Evolutionary conservation across 1,140 invertebrate species (phyloP).

Genomic region (Hormaphis cornu): DNA sequence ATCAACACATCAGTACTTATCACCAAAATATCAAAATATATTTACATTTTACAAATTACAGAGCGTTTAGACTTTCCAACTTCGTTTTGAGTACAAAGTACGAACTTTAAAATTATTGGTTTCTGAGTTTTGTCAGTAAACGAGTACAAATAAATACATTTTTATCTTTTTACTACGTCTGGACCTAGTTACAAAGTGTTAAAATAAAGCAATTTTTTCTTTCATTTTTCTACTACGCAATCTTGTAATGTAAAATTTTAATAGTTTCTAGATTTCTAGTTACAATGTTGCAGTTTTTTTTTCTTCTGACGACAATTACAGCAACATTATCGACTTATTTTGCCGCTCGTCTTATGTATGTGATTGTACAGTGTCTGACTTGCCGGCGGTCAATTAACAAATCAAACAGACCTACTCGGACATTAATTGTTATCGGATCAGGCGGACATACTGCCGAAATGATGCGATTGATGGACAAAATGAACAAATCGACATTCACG

Average conservation of each 20-base stretch:
- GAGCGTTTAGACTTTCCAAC: too few species aligned
- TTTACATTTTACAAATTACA: too few species aligned
- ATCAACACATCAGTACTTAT: too few species aligned
- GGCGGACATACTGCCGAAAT: slow-evolving; percentile 86
- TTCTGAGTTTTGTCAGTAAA: too few species aligned
- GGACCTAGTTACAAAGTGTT: too few species aligned
- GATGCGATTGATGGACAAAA: slow-evolving; percentile 55
- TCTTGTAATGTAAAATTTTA: background rate
- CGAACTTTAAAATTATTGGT: too few species aligned
- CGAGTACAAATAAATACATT: too few species aligned
- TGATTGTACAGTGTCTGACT: background rate
- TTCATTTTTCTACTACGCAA: too few species aligned
- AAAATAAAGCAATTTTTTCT: too few species aligned
- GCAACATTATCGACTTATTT: background rate
- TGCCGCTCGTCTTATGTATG: background rate
- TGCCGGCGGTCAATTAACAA: background rate
- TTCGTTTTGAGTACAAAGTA: too few species aligned
- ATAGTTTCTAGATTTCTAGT: background rate
- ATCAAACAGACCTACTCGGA: slow-evolving; percentile 34
- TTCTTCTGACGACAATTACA: background rate
- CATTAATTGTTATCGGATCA: slow-evolving; percentile 52
- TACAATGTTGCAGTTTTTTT: background rate
- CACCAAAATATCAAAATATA: background rate
- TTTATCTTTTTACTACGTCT: too few species aligned
- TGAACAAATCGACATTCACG: slow-evolving; percentile 52